Conservation (phyloP, 2,113 vertebrate genomes). For the Nanger granti region DNA sequence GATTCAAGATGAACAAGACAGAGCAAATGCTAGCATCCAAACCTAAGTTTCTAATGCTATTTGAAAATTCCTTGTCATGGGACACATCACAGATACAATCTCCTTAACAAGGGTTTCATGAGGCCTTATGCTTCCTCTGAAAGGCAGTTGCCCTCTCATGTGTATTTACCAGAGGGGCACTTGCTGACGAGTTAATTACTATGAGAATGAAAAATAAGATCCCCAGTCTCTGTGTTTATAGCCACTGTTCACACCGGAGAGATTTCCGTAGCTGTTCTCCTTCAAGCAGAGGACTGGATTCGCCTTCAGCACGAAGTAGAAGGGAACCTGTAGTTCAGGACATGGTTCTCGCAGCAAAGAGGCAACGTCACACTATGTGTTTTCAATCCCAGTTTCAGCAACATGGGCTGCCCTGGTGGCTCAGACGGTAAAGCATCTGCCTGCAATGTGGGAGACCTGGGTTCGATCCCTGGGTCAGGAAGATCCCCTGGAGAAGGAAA, state of each 20-base stretch:
- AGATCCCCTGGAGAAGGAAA: neutral
- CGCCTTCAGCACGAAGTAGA: neutral
- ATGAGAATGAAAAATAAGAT: neutral
- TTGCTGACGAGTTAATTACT: neutral
- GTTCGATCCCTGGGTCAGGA: neutral
- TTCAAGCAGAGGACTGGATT: neutral
- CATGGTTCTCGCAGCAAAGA: neutral
- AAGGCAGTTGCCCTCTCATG: rapidly evolving
- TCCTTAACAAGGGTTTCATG: neutral
- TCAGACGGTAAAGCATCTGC: neutral
- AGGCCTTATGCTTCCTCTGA: neutral
- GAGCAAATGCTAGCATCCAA: neutral
- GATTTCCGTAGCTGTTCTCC: neutral
- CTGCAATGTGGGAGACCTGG: neutral
- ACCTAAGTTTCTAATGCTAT: neutral
- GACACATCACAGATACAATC: no score
- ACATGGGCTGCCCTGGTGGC: neutral
- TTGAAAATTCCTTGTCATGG: neutral
- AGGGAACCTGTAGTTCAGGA: neutral
- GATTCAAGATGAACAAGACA: neutral
- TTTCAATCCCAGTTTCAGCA: neutral
- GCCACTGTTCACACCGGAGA: rapidly evolving
- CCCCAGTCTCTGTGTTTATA: neutral
- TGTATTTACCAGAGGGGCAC: neutral
- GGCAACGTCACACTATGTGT: rapidly evolving